phyloP scores from a whole-genome alignment of 2,888 invertebrate species.

The Folsomia candida region DNA sequence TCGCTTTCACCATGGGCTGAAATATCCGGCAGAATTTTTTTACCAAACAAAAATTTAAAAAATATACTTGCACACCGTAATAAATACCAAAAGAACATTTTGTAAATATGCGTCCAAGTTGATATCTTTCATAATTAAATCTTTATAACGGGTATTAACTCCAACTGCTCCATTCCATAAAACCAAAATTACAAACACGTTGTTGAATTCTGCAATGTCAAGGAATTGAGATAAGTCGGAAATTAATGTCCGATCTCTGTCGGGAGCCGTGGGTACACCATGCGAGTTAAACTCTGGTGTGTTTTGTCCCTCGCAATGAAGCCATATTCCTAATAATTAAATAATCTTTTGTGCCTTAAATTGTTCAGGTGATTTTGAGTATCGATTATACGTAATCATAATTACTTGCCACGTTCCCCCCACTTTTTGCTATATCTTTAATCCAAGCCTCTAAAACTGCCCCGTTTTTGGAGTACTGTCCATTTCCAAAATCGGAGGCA shows the following conservation, averaged over 20 bases:
- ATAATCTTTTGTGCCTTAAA: not conserved
- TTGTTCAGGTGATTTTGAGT: not conserved
- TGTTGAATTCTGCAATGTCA: conserved; percentile 47
- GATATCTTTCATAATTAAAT: conserved; percentile 50
- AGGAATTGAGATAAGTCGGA: conserved; percentile 48
- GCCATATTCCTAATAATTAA: conserved; percentile 49
- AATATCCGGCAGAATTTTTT: conserved; percentile 9
- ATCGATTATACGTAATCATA: not conserved
- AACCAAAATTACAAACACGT: conserved; percentile 50
- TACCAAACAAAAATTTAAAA: conserved; percentile 10
- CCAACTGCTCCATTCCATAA: conserved; percentile 52
- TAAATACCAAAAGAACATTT: conserved; percentile 49
- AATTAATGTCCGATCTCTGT: conserved; percentile 47
- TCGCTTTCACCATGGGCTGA: conserved; percentile 47
- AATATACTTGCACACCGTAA: not conserved
- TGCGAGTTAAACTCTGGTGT: conserved; percentile 49
- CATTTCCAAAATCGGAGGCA: conserved; percentile 52
- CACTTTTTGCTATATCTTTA: conserved; percentile 43
- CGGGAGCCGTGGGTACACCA: conserved; percentile 49
- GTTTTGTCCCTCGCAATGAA: conserved; percentile 51
- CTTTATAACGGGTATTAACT: conserved; percentile 46
- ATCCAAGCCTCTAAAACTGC: conserved; percentile 50
- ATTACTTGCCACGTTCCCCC: conserved; percentile 50
- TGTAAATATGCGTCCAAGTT: conserved; percentile 51
- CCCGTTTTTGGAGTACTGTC: conserved; percentile 43